Evolutionary conservation across 2,888 invertebrate species (phyloP).

Genomic region (Villa cingulata): DNA sequence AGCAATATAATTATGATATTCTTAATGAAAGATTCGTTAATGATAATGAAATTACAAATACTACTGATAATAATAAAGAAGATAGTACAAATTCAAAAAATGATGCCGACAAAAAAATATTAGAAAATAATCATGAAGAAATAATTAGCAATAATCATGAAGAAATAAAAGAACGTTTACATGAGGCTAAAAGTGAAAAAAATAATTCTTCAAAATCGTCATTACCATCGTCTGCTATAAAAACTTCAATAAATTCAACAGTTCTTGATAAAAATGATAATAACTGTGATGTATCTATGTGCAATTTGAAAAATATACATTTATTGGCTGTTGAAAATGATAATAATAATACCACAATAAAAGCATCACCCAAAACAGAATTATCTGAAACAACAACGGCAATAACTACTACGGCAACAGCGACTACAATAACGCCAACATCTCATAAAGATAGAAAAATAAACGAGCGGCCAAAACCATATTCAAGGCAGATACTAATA

Average conservation of each 20-base stretch:
- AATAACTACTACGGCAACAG: background rate
- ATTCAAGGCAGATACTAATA: constrained; percentile 4
- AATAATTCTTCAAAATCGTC: background rate
- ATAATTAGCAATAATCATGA: background rate
- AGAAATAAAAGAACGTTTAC: background rate
- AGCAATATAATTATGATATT: constrained; percentile 5
- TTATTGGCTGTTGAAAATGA: constrained; percentile 2
- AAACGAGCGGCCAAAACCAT: constrained; percentile 4
- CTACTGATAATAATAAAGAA: background rate
- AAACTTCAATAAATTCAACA: background rate
- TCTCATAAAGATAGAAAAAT: constrained; percentile 2
- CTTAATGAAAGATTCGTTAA: constrained; percentile 3
- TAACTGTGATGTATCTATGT: constrained; percentile 3
- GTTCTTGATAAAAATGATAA: background rate
- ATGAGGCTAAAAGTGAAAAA: background rate
- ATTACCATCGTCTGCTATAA: background rate
- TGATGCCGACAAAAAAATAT: background rate
- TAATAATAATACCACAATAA: background rate
- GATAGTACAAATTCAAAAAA: background rate
- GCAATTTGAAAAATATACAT: constrained; percentile 5
- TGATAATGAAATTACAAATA: background rate
- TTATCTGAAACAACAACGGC: background rate
- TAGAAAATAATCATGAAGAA: background rate
- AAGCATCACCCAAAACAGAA: background rate
- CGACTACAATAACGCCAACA: background rate